These are phyloP conservation scores for Ciconia stormi DNA, from an alignment of 2,113 vertebrate species.

Conservation along the genomic window DNA sequence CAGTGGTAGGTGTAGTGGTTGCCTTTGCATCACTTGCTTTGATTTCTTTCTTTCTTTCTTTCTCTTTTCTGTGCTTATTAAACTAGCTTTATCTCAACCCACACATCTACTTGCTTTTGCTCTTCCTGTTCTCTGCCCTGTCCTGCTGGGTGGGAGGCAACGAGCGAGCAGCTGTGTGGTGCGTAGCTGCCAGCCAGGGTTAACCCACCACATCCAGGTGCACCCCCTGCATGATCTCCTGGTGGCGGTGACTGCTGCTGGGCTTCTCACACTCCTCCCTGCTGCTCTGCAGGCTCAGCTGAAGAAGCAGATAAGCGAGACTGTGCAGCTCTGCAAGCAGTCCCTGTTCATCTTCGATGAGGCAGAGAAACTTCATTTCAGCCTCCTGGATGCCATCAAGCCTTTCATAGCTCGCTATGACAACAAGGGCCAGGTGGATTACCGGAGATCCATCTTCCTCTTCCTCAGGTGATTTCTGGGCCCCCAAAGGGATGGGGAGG, in stretches of 20 bases:
- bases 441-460: conserved; percentile 84
- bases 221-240: not conserved
- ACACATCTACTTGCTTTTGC: not conserved
- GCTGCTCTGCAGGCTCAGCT: conserved; percentile 79
- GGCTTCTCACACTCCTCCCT: not conserved
- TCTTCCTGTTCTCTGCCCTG: not conserved
- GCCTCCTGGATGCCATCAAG: conserved; percentile 86
- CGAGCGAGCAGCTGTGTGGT: not conserved
- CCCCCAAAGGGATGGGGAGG: not conserved
- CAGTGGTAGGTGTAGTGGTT: not conserved
- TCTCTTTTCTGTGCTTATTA: not conserved
- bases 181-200: not conserved
- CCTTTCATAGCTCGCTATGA: conserved; percentile 79
- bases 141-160: not conserved
- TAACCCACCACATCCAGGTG: not conserved
- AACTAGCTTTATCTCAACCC: not conserved
- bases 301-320: conserved; percentile 78
- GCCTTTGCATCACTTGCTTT: not conserved
- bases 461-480: conserved; percentile 87
- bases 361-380: conserved; percentile 88
- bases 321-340: conserved; percentile 81
- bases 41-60: not conserved
- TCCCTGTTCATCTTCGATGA: conserved; percentile 93
- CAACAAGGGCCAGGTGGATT: conserved; percentile 58
- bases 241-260: not conserved